Evolutionary conservation across 2,113 vertebrate genomes (phyloP), one percentile per base, ranked within the genome.

Genomic region (Austrofundulus limnaeus): DNA sequence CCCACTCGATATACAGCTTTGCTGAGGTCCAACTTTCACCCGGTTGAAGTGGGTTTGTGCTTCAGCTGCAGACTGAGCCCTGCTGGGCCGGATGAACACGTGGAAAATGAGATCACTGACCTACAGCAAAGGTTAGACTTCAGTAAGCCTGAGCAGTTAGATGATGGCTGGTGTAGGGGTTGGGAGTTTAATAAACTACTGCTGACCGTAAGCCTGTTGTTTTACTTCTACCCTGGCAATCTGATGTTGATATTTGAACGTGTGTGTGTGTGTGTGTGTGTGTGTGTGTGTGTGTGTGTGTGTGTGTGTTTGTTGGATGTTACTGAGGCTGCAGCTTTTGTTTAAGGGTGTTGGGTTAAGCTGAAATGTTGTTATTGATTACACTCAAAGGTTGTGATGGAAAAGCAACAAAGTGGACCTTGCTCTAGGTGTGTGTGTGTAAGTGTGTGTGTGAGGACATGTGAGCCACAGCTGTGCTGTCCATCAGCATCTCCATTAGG

Each of bases 31-130:
- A 69, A 38, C 75, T 75, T 84, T 78, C 50, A 20, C 16, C 16
- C 8, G 58, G 61, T 61, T 72, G 77, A 83, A 78, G 58, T 67
- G 78, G 55, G 70, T 66, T 19, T 13, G 72, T 49, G 72, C 52
- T 71, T 71, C 46, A 25, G 58, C 61, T 57, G 55, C 65, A 64
- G 77, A 75, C 77, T 11, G 74, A 75, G 42, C 51, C 17, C 78
- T 72, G 75, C 81, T 73, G 64, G 50, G 52, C 77, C 68, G 70
- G 71, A 68, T 60, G 80, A 80, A 71, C 84, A 61, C 62, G 28
- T 76, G 78, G 77, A 86, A 81, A 87, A 90, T 82, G 85, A 88
- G 85, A 84, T 87, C 71, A 51, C 69, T 87, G 88, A 87, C 88
- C 85, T 87, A 78, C 78, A 86, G 83, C 76, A 83, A 83, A 90